A percentile compares a stretch with the other conserved stretches of the same genome.
Conservation (phyloP, 1,140 invertebrate genomes). For the Araneus ventricosus region DNA sequence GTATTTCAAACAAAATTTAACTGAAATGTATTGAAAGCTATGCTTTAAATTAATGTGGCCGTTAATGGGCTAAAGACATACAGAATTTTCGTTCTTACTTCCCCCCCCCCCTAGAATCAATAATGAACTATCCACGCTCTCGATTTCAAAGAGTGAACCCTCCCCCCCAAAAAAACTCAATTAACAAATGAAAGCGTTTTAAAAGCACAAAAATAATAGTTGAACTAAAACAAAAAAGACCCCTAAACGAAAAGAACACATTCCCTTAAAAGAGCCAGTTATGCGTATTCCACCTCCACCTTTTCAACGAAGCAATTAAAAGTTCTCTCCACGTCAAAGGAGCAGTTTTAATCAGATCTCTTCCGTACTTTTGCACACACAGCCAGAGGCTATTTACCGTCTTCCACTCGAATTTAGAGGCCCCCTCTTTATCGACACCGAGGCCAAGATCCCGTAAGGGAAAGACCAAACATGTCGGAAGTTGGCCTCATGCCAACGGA, state of each 20-base stretch:
- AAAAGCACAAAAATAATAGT: no score
- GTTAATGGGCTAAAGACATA: no score
- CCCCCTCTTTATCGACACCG: neutral
- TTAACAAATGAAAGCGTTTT: no score
- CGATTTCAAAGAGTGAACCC: no score
- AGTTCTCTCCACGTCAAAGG: neutral
- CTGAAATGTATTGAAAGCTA: no score
- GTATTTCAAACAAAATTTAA: no score
- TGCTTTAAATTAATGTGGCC: no score
- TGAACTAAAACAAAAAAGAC: no score
- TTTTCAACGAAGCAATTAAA: neutral
- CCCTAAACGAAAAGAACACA: neutral
- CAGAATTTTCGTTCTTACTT: no score
- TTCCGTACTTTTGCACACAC: neutral
- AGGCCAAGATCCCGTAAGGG: neutral
- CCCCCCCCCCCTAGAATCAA: no score
- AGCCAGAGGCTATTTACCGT: constrained; percentile 6
- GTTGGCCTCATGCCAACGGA: constrained; percentile 49
- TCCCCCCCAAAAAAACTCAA: no score
- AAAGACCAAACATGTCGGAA: constrained; percentile 49
- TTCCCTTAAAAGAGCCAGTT: neutral
- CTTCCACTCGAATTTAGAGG: constrained; percentile 24
- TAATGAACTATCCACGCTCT: no score
- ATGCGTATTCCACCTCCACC: neutral
- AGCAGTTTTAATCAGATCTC: neutral